Evolutionary conservation across 1,140 invertebrate genomes (phyloP), one percentile per base, ranked within the genome.

Genomic region (Liolophura sinensis): DNA sequence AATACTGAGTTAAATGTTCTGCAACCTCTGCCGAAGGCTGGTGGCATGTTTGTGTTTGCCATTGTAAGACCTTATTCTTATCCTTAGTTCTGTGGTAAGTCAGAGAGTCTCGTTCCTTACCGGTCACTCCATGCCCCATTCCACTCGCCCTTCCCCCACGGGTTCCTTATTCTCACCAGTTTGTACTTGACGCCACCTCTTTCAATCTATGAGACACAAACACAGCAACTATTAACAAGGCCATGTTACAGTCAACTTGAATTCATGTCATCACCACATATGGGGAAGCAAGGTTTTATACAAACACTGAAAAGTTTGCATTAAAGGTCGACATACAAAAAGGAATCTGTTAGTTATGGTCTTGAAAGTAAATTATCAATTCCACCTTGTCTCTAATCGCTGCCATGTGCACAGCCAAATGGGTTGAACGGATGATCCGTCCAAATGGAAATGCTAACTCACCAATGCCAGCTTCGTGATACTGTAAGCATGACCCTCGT

Each of bases 41-140:
- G n/a, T n/a, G n/a, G n/a, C n/a, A n/a, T n/a, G n/a, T n/a, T n/a
- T n/a, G n/a, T n/a, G n/a, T n/a, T n/a, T n/a, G n/a, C n/a, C n/a
- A n/a, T n/a, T n/a, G n/a, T 40, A 9, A 9, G 31, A 40, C 31
- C 3, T 40, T 9, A 40, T 40, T 3, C 3, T 40, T 40, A 9
- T 40, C 31, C 31, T 40, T 40, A 40, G 31, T 40, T 40, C 9
- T 40, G 31, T 40, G 25, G 50, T 46, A 40, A 27, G 64, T 60
- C 24, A 54, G 12, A 20, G 3, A 12, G 16, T 14, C 11, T 9
- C 15, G 31, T 40, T 47, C 58, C 86, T 87, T 82, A 94, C 91
- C 91, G 89, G 80, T 98, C 96, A 12, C 50, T 25, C 70, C 70
- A 72, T 5, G 52, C 60, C 12, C 70, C 70, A 22, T 65, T 70